Conservation (phyloP, 2,888 invertebrate genomes). For the Diabrotica balteata region DNA sequence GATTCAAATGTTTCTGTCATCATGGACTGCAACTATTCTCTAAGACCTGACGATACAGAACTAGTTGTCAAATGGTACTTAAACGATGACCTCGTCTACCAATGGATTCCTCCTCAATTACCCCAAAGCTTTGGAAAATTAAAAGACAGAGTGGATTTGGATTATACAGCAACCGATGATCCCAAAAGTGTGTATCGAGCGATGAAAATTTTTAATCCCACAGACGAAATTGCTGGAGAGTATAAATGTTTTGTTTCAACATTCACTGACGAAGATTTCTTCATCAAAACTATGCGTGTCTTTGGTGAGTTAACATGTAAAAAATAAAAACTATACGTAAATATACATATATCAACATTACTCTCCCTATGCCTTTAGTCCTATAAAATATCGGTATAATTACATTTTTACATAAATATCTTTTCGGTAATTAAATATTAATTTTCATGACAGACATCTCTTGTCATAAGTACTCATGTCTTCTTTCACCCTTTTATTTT, state of each 20-base stretch:
- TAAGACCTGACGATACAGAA: conserved; percentile 69
- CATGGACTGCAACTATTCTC: conserved; percentile 75
- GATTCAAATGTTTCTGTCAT: conserved; percentile 62
- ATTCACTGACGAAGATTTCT: conserved; percentile 72
- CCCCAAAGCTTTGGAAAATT: conserved; percentile 70
- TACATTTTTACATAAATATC: too few species aligned
- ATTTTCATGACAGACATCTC: too few species aligned
- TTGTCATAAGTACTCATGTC: too few species aligned
- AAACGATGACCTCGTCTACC: conserved; percentile 76
- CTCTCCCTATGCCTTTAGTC: too few species aligned
- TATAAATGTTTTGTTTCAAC: conserved; percentile 78
- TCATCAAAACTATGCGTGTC: conserved; percentile 70
- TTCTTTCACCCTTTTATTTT: too few species aligned
- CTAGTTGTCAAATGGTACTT: conserved; percentile 76
- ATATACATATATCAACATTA: too few species aligned
- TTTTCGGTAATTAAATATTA: too few species aligned
- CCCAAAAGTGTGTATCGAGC: conserved; percentile 75
- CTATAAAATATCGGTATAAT: too few species aligned
- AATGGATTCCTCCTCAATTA: conserved; percentile 77
- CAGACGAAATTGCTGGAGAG: conserved; percentile 74
- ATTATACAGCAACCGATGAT: conserved; percentile 71
- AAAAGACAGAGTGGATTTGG: conserved; percentile 68
- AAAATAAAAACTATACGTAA: too few species aligned
- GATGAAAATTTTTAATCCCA: conserved; percentile 71
- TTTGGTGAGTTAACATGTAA: conserved; percentile 64